These are phyloP conservation scores for Gambusia holbrooki DNA, from an alignment of 2,113 vertebrate genomes.

Conservation along the genomic window DNA sequence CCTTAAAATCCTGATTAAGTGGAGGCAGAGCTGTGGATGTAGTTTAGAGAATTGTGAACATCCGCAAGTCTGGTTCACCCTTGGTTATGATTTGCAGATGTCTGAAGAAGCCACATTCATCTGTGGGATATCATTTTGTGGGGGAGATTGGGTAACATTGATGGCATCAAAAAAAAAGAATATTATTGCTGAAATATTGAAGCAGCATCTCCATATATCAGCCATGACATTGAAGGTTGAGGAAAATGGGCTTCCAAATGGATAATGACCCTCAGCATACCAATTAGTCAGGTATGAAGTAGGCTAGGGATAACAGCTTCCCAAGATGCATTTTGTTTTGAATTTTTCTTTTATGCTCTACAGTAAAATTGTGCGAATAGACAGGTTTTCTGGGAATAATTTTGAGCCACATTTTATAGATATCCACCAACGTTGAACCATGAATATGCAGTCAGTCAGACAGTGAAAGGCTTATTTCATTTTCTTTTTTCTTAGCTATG, in stretches of 20 bases:
- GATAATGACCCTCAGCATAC: background rate
- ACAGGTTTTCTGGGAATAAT: no score
- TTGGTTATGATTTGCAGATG: background rate
- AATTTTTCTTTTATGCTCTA: no score
- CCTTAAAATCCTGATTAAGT: background rate
- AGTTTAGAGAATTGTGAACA: background rate
- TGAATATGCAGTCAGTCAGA: no score
- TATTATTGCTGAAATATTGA: no score
- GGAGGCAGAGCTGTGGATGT: no score
- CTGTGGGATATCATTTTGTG: background rate
- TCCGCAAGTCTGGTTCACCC: no score
- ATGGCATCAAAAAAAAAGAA: background rate
- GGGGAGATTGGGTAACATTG: background rate
- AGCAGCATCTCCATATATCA: background rate
- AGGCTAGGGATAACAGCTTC: background rate
- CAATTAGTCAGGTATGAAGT: background rate
- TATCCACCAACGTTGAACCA: no score
- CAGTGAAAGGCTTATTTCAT: no score
- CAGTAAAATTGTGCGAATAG: no score
- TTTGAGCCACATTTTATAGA: no score
- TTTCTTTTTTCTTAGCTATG: no score
- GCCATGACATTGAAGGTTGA: background rate
- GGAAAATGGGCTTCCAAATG: background rate
- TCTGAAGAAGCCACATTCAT: background rate
- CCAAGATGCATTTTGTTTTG: no score